Evolutionary conservation across 2,113 vertebrate species (phyloP).

Genomic region (Mus musculus): DNA sequence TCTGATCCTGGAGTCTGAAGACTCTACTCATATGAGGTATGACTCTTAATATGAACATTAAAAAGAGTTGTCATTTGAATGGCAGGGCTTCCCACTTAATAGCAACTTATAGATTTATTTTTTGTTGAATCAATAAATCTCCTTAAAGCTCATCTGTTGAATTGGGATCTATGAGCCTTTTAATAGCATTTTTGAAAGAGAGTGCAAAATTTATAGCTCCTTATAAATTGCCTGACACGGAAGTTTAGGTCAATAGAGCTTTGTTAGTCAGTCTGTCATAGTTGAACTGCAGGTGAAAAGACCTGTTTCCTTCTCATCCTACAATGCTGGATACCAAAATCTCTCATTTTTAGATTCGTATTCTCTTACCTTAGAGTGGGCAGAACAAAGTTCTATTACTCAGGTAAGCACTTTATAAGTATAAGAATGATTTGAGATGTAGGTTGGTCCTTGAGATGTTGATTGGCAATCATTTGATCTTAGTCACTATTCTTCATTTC

Average conservation of each 20-base stretch:
- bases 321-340: background rate
- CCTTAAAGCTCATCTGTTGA: constrained; percentile 51
- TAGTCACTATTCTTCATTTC: background rate
- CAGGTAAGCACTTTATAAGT: background rate
- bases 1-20: background rate
- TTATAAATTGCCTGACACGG: constrained; percentile 35
- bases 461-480: background rate
- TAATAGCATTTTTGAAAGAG: constrained; percentile 64
- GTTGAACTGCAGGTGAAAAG: background rate
- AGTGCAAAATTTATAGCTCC: constrained; percentile 50
- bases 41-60: constrained; percentile 14
- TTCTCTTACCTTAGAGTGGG: background rate
- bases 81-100: background rate
- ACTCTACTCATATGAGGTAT: background rate
- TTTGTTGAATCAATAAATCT: constrained; percentile 64
- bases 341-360: background rate
- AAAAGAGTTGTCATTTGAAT: constrained; percentile 39
- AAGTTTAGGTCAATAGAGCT: constrained; percentile 17
- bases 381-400: background rate
- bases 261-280: background rate
- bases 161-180: constrained; percentile 55
- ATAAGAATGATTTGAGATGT: background rate
- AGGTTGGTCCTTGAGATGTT: background rate
- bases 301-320: background rate
- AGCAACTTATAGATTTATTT: constrained; percentile 32